A percentile compares a stretch with the other conserved stretches of the same genome.
phyloP scores from a whole-genome alignment of 2,888 invertebrate genomes.

The Polydrusus tereticollis region DNA sequence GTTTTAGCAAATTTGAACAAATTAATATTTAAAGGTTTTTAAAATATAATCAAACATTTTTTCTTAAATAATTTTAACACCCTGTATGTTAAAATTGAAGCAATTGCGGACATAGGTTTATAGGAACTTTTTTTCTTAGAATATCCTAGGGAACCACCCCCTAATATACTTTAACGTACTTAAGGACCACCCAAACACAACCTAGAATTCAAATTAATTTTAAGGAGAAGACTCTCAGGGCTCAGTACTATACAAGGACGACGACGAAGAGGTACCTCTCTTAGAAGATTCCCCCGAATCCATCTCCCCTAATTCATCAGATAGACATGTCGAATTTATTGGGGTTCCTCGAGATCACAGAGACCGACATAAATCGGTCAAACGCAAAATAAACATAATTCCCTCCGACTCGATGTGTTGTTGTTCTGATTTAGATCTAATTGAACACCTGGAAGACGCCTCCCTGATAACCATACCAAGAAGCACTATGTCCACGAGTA shows the following conservation, averaged over 20 bases:
- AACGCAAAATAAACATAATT: constrained; percentile 23
- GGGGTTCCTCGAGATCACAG: constrained; percentile 23
- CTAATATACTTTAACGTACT: no score
- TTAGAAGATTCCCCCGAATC: background rate
- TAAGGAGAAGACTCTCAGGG: background rate
- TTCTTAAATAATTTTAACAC: no score
- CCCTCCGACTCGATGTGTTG: constrained; percentile 16
- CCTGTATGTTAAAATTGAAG: no score
- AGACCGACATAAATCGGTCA: constrained; percentile 14
- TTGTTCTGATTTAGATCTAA: constrained; percentile 41
- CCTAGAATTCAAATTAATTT: background rate
- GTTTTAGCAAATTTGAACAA: no score
- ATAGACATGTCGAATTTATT: constrained; percentile 46
- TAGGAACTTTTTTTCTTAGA: no score
- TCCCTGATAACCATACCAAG: constrained; percentile 23
- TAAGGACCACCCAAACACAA: no score
- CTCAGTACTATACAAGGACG: background rate
- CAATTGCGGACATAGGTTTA: no score
- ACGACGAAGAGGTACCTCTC: constrained; percentile 1
- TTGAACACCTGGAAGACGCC: constrained; percentile 9
- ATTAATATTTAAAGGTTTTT: no score
- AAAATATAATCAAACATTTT: no score
- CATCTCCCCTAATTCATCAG: constrained; percentile 12
- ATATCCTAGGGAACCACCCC: no score
- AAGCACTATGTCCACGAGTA: constrained; percentile 48